Percentiles rank a stretch among this genome's conserved stretches.
Conservation (phyloP, 2,797 vertebrate genomes). For the Craterocephalus amniculus region DNA sequence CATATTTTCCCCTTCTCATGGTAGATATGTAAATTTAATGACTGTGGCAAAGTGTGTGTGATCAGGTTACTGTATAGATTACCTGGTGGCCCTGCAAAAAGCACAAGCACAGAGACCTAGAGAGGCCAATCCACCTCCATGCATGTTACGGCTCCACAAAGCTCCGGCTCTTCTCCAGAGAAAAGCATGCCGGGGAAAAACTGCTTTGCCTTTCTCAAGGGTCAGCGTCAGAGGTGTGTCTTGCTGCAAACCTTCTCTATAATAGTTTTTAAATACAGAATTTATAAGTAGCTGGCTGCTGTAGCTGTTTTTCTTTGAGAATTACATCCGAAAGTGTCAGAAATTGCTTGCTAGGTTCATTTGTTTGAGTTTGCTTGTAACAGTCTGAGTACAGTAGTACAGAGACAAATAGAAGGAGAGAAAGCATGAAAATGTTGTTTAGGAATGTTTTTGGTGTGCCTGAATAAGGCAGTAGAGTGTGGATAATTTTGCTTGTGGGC, state of each 20-base stretch:
- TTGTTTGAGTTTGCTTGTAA: slow-evolving; percentile 55
- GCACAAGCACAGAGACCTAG: slow-evolving; percentile 65
- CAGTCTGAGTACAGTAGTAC: slow-evolving; percentile 24
- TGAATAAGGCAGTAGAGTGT: too few species aligned
- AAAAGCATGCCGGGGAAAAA: slow-evolving; percentile 79
- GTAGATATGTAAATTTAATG: slow-evolving; percentile 88
- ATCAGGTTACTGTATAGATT: slow-evolving; percentile 88
- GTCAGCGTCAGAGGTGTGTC: slow-evolving; percentile 77
- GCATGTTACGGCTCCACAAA: slow-evolving; percentile 62
- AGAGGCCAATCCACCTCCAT: slow-evolving; percentile 61
- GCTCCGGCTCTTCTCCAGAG: slow-evolving; percentile 54
- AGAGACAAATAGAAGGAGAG: slow-evolving; percentile 19
- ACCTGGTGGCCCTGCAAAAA: slow-evolving; percentile 79
- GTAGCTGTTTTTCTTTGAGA: slow-evolving; percentile 37
- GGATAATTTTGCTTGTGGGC: too few species aligned
- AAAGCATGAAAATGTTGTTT: slow-evolving; percentile 54
- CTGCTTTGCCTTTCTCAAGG: slow-evolving; percentile 81
- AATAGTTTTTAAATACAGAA: not conserved
- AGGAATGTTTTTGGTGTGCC: slow-evolving; percentile 41
- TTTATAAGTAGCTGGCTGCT: slow-evolving; percentile 21
- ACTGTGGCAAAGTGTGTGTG: slow-evolving; percentile 80
- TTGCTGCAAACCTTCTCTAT: slow-evolving; percentile 15
- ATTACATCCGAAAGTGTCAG: slow-evolving; percentile 42
- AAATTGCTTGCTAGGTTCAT: slow-evolving; percentile 58
- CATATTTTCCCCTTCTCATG: slow-evolving; percentile 68